Conservation (phyloP, 2,797 vertebrate species). For the Spea hammondii region DNA sequence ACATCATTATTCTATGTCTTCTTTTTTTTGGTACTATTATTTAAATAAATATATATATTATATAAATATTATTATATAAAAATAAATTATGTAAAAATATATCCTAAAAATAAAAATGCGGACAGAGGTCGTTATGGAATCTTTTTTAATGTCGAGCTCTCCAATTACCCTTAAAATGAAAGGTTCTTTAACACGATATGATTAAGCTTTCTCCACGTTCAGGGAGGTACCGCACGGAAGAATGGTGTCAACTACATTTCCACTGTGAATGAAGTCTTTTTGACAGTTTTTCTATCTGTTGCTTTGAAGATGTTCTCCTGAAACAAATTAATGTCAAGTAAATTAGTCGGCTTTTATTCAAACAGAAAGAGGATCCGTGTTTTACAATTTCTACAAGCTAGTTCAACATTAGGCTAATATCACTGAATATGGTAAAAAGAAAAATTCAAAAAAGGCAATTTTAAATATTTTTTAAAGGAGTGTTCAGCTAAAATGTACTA, state of each 20-base stretch:
- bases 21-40: not conserved
- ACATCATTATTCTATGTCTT: too few species aligned
- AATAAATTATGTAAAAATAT: not conserved
- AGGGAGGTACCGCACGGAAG: slow-evolving; percentile 43
- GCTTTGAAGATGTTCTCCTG: slow-evolving; percentile 53
- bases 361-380: slow-evolving; percentile 48
- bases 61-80: not conserved
- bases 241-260: slow-evolving; percentile 50
- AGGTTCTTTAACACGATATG: slow-evolving; percentile 40
- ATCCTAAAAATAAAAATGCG: slow-evolving; percentile 2
- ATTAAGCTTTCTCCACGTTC: slow-evolving; percentile 38
- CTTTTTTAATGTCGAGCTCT: slow-evolving; percentile 5
- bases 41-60: not conserved
- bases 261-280: slow-evolving; percentile 22
- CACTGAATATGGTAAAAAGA: slow-evolving; percentile 10
- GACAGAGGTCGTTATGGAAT: slow-evolving; percentile 5
- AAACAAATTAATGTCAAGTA: slow-evolving; percentile 55
- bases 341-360: slow-evolving; percentile 54
- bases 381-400: slow-evolving; percentile 16
- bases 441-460: not conserved
- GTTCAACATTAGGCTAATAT: slow-evolving; percentile 31
- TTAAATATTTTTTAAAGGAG: slow-evolving; percentile 12
- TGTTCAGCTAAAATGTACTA: slow-evolving; percentile 26
- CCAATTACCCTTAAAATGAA: slow-evolving; percentile 23
- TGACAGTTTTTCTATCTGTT: slow-evolving; percentile 53